A percentile compares a stretch with the other conserved stretches of the same genome.
phyloP scores from a whole-genome alignment of 2,797 vertebrate genomes.

The Sebastiscus tertius region DNA sequence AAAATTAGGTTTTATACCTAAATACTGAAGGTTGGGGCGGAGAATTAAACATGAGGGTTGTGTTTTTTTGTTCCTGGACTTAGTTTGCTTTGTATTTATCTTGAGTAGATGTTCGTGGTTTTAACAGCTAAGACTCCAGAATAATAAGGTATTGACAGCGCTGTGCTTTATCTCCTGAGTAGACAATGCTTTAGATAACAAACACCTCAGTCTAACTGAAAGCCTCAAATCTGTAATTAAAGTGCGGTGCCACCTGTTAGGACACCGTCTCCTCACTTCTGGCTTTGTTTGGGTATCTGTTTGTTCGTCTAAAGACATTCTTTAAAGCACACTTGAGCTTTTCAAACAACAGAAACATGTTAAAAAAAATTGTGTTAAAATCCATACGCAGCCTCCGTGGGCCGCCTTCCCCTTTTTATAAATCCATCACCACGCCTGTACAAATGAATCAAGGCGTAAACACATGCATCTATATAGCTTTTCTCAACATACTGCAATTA shows the following conservation, averaged over 20 bases:
- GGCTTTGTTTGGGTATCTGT: conserved; percentile 5
- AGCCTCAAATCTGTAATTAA: conserved; percentile 18
- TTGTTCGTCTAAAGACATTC: neutral
- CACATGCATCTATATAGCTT: neutral
- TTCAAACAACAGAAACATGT: neutral
- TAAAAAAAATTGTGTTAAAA: neutral
- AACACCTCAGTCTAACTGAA: conserved; percentile 22
- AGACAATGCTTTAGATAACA: conserved; percentile 12
- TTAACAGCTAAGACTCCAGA: conserved; percentile 10
- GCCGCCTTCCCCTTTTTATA: neutral
- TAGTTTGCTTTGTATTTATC: neutral
- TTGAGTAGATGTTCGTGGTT: neutral
- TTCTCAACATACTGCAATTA: neutral
- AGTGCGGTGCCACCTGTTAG: conserved; percentile 26
- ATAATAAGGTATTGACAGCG: neutral
- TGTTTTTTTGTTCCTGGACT: neutral
- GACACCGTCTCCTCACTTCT: neutral
- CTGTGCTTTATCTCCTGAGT: neutral
- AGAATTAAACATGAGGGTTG: neutral
- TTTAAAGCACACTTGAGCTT: neutral
- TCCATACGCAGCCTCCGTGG: neutral
- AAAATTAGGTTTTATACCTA: neutral
- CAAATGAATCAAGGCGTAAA: neutral
- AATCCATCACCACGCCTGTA: neutral
- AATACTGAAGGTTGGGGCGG: neutral